Evolutionary conservation across 2,888 invertebrate genomes (phyloP).

Genomic region (Drosophila fungiperda): DNA sequence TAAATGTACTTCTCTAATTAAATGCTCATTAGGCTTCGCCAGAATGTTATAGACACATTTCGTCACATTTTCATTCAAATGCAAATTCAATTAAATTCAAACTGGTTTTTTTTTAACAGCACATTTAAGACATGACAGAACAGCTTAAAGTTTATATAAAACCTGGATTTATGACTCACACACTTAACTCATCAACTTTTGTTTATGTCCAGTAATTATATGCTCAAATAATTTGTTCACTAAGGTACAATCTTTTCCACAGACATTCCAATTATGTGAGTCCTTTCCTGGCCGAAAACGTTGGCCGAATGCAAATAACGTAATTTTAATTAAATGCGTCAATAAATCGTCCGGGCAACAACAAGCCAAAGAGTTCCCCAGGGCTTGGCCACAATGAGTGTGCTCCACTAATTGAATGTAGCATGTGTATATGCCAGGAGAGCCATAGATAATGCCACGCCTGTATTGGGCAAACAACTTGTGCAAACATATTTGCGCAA

Average conservation of each 20-base stretch:
- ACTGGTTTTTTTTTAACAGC: neutral
- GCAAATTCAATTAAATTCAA: neutral
- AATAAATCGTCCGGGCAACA: slow-evolving; percentile 60
- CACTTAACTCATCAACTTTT: slow-evolving; percentile 16
- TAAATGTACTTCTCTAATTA: neutral
- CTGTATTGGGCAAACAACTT: slow-evolving; percentile 40
- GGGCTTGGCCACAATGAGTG: slow-evolving; percentile 48
- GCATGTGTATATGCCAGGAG: slow-evolving; percentile 7
- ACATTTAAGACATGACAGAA: too few relatives aligned
- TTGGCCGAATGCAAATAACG: slow-evolving; percentile 57
- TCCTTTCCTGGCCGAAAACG: slow-evolving; percentile 23
- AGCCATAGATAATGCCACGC: slow-evolving; percentile 54
- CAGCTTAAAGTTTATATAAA: neutral
- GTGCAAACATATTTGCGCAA: slow-evolving; percentile 35
- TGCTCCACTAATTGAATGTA: slow-evolving; percentile 71
- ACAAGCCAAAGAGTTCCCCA: slow-evolving; percentile 37
- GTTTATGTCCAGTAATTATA: slow-evolving; percentile 22
- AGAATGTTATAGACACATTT: neutral
- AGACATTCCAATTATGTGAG: neutral
- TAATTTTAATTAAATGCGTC: slow-evolving; percentile 69
- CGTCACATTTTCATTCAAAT: neutral
- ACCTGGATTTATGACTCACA: slow-evolving; percentile 1
- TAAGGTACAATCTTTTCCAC: slow-evolving; percentile 5
- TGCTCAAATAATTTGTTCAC: neutral
- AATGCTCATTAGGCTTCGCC: neutral